phyloP scores from a whole-genome alignment of 2,888 invertebrate species.

The Volucella zonaria region DNA sequence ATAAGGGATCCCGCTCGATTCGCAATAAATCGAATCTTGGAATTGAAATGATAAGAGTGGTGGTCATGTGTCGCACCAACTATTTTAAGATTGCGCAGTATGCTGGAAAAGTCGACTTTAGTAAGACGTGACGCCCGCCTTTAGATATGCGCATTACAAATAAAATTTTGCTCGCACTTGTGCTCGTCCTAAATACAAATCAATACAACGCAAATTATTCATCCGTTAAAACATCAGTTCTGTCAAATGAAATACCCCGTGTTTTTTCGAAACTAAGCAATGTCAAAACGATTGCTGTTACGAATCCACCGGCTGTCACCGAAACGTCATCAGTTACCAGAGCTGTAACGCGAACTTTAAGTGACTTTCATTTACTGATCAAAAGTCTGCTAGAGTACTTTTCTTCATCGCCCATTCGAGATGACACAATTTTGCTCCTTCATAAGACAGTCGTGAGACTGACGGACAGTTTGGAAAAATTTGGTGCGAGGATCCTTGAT shows the following conservation, averaged over 20 bases:
- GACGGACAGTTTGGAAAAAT: constrained; percentile 67
- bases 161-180: constrained; percentile 26
- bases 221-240: not conserved
- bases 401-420: constrained; percentile 43
- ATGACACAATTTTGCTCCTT: constrained; percentile 68
- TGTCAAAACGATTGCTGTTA: not conserved
- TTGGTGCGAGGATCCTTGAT: constrained; percentile 72
- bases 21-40: constrained; percentile 50
- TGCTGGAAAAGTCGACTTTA: constrained; percentile 44
- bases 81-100: constrained; percentile 58
- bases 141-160: constrained; percentile 40
- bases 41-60: constrained; percentile 51
- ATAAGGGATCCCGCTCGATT: constrained; percentile 54
- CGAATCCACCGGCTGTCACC: not conserved
- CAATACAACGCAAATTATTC: too few relatives aligned
- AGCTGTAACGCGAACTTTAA: constrained; percentile 37
- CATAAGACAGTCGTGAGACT: constrained; percentile 70
- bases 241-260: not conserved
- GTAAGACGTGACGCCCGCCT: constrained; percentile 27
- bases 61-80: constrained; percentile 31
- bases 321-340: not conserved
- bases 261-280: constrained; percentile 6
- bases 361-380: constrained; percentile 44
- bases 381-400: constrained; percentile 47
- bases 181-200: constrained; percentile 28